Conservation (phyloP, 2,113 vertebrate genomes). For the Condylura cristata region DNA sequence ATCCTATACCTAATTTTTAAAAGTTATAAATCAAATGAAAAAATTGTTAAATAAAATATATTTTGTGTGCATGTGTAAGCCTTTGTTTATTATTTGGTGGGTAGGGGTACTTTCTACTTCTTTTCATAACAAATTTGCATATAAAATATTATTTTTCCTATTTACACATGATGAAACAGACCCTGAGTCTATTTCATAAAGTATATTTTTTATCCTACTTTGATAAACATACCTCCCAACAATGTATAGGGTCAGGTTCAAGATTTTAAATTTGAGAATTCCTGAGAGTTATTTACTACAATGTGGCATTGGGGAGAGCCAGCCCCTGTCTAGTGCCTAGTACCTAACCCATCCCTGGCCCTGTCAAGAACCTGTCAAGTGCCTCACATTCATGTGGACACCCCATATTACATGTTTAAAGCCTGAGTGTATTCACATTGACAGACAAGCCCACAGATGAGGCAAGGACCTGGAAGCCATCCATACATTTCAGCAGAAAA, state of each 20-base stretch:
- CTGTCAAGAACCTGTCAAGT: background rate
- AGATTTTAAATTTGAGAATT: constrained; percentile 6
- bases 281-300: background rate
- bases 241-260: background rate
- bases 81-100: background rate
- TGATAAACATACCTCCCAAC: constrained; percentile 5
- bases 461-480: background rate
- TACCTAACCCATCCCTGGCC: background rate
- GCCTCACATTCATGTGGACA: background rate
- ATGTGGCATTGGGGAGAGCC: background rate
- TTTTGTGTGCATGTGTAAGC: background rate
- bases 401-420: background rate
- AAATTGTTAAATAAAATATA: constrained; percentile 37
- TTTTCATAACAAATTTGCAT: constrained; percentile 10
- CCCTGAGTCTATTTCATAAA: too few species aligned
- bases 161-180: background rate
- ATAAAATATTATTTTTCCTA: background rate
- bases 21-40: constrained; percentile 35
- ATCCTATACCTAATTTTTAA: background rate
- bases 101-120: background rate
- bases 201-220: constrained; percentile 7
- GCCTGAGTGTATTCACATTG: background rate
- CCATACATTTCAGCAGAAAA: background rate
- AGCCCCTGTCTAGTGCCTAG: background rate
- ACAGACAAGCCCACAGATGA: background rate